phyloP scores from a whole-genome alignment of 2,113 vertebrate genomes.

The Blennius ocellaris region DNA sequence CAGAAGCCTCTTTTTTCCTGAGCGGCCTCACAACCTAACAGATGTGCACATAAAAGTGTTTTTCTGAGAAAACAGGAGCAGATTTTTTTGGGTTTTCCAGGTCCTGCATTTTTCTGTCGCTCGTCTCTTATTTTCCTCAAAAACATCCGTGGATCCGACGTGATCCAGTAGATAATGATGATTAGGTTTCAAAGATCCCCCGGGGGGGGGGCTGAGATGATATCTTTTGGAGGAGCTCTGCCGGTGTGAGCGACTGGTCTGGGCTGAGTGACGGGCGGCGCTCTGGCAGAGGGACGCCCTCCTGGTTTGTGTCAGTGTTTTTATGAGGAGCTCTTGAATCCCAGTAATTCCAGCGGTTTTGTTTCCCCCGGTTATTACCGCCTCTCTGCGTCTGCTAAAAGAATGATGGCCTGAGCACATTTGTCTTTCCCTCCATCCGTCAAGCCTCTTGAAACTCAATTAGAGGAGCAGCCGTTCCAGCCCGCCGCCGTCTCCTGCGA shows the following conservation, averaged over 20 bases:
- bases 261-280: too few relatives aligned
- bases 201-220: too few relatives aligned
- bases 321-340: conserved; percentile 26
- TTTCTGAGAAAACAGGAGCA: neutral
- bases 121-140: too few relatives aligned
- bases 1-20: too few relatives aligned
- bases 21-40: neutral
- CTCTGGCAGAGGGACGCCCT: too few relatives aligned
- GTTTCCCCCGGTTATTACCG: conserved; percentile 19
- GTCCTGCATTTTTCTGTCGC: too few relatives aligned
- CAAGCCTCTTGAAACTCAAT: conserved; percentile 61
- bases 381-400: conserved; percentile 15
- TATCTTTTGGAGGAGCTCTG: too few relatives aligned
- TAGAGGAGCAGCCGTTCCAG: conserved; percentile 11
- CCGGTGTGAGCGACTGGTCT: too few relatives aligned
- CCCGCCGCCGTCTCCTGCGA: conserved; percentile 34
- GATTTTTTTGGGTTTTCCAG: neutral
- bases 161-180: neutral
- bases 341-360: conserved; percentile 34
- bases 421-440: conserved; percentile 30
- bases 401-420: conserved; percentile 37
- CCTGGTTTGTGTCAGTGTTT: conserved; percentile 7
- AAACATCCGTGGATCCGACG: neutral
- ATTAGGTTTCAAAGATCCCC: neutral
- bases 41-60: neutral